Conservation (phyloP, 2,888 invertebrate genomes). For the Spialia ferax region DNA sequence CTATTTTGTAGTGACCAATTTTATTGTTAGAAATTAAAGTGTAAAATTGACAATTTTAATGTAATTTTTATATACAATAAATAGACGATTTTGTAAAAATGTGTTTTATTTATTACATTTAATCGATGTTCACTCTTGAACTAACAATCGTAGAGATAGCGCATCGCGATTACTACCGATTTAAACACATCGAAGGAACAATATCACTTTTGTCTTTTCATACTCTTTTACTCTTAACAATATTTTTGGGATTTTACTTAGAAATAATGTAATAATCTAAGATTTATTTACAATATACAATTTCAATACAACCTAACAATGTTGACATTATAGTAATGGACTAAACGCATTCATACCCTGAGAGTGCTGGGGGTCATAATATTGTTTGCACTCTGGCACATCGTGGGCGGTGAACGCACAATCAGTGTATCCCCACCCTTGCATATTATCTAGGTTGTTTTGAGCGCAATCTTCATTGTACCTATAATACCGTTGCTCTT, state of each 20-base stretch:
- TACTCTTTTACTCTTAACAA: conserved; percentile 36
- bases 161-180: conserved; percentile 15
- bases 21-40: conserved; percentile 78
- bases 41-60: conserved; percentile 86
- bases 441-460: conserved; percentile 64
- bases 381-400: conserved; percentile 68
- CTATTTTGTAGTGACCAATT: conserved; percentile 87
- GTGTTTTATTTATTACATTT: conserved; percentile 57
- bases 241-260: conserved; percentile 41
- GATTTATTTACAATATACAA: conserved; percentile 63
- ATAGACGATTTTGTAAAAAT: conserved; percentile 85
- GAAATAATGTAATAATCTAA: conserved; percentile 30
- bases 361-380: conserved; percentile 69
- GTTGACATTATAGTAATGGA: conserved; percentile 68
- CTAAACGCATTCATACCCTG: conserved; percentile 70
- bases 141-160: conserved; percentile 24
- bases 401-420: conserved; percentile 70
- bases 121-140: conserved; percentile 13
- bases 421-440: conserved; percentile 73
- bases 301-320: conserved; percentile 50
- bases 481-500: conserved; percentile 73
- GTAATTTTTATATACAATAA: conserved; percentile 87
- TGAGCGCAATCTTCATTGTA: conserved; percentile 73
- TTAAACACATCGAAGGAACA: conserved; percentile 43
- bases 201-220: conserved; percentile 38